Percentiles rank a stretch among this genome's conserved stretches.
Evolutionary conservation across 2,888 invertebrate species (phyloP).

Genomic region (Cephus pygmeus): DNA sequence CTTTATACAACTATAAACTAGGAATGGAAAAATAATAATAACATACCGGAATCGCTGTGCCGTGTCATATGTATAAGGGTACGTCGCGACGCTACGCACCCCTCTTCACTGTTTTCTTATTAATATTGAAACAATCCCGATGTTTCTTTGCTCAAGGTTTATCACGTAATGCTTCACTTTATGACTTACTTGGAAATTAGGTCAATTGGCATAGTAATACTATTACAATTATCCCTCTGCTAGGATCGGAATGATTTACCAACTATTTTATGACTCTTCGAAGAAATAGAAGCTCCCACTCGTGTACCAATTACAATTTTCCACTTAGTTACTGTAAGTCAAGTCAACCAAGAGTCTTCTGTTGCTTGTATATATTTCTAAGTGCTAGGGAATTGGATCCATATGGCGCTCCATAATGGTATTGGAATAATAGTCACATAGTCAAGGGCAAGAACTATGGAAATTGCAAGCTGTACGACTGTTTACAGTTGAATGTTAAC

Average conservation of each 20-base stretch:
- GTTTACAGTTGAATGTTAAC: not conserved
- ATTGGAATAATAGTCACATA: not conserved
- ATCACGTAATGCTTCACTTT: not conserved
- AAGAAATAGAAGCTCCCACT: constrained; percentile 1
- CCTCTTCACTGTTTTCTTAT: not conserved
- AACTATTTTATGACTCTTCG: constrained; percentile 2
- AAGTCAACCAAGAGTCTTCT: not conserved
- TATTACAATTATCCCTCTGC: not conserved
- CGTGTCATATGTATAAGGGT: not conserved
- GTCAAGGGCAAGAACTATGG: not conserved
- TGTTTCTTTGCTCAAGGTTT: not conserved
- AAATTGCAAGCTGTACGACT: not conserved
- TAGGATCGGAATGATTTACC: not conserved
- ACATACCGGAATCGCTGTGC: not conserved
- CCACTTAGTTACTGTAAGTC: not conserved
- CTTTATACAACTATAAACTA: not conserved
- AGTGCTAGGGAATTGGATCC: not conserved
- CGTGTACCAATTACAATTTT: not conserved
- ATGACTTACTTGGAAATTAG: not conserved
- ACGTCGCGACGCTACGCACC: not conserved
- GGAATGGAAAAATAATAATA: not conserved
- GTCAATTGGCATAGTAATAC: not conserved
- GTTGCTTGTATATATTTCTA: not conserved
- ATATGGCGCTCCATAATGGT: not conserved
- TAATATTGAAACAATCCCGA: not conserved